Evolutionary conservation across 37 sponge, comb jelly and placozoan species (phyloP), one percentile per base, ranked within the genome.

Genomic region (Chondrilla cf. caribensis): DNA sequence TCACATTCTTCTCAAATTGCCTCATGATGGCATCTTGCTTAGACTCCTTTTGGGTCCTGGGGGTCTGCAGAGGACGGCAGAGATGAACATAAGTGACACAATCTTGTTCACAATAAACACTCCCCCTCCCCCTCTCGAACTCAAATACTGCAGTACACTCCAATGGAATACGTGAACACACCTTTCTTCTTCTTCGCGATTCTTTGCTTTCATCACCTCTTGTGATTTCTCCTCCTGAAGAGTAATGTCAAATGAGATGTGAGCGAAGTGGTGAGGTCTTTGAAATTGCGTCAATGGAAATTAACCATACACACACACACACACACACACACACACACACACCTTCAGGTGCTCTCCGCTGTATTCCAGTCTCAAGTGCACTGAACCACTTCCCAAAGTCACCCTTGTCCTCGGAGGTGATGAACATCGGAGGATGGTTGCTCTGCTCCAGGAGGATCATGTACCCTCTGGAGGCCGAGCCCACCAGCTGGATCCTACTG

Each of bases 1-100:
- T 76, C 17, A 91, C 81, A 26, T 79, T 78, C 57, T 87, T 87
- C 62, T 91, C 92, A 79, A 70, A 91, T 1, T 70, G 79, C n/a
- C 36, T 72, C 21, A 91, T 43, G 38, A 85, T 79, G 1, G 78
- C 71, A 35, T 84, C 54, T 58, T 87, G 66, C 1, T 55, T 60
- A 11, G 36, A 21, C 37, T 3, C 35, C 32, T 33, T 33, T 19
- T 35, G 19, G 18, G n/a, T n/a, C n/a, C n/a, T 59, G 3, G 6
- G 2, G 7, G 60, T 26, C 60, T 59, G 60, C 60, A 6, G 60
- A 59, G 8, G 2, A 59, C 22, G 60, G 60, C 25, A 5, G 60
- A 59, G 60, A 6, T 3, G 6, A 59, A 26, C n/a, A n/a, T n/a
- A n/a, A n/a, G n/a, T n/a, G n/a, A n/a, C n/a, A n/a, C n/a, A n/a